phyloP scores from a whole-genome alignment of 1,140 invertebrate genomes.

The Elymnias hypermnestra region DNA sequence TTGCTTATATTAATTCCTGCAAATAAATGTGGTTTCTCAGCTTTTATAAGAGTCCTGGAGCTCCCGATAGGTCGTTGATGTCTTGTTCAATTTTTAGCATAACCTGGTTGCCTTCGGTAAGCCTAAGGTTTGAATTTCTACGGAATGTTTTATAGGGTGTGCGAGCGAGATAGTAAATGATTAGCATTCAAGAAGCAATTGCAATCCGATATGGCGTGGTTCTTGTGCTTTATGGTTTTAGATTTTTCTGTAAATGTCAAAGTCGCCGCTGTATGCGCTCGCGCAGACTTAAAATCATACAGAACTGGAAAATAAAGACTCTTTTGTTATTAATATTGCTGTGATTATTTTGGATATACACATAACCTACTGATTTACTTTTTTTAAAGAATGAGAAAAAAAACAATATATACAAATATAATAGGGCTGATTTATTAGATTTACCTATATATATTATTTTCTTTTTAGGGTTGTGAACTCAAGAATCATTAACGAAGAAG shows the following conservation, averaged over 20 bases:
- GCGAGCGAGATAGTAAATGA: constrained; percentile 29
- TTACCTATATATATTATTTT: too few species aligned
- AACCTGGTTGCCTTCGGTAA: not conserved
- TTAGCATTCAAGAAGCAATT: constrained; percentile 57
- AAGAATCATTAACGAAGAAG: too few species aligned
- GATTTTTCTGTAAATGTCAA: constrained; percentile 64
- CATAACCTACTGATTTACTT: too few species aligned
- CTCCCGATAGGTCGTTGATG: constrained; percentile 19
- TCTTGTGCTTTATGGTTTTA: constrained; percentile 61
- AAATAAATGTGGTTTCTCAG: not conserved
- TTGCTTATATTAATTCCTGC: not conserved
- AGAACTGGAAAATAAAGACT: constrained; percentile 10
- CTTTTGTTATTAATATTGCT: not conserved
- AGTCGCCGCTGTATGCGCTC: constrained; percentile 46
- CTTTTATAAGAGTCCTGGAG: constrained; percentile 2
- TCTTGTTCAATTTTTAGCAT: not conserved
- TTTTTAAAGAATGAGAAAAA: too few species aligned
- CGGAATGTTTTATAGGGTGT: constrained; percentile 2
- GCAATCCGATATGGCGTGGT: constrained; percentile 54
- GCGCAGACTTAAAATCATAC: constrained; percentile 17
- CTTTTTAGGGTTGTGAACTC: too few species aligned
- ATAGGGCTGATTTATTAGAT: too few species aligned
- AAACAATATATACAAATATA: too few species aligned
- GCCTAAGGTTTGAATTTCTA: constrained; percentile 13
- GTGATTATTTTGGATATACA: not conserved